phyloP scores from a whole-genome alignment of 2,113 vertebrate species.

The Lycaon pictus region DNA sequence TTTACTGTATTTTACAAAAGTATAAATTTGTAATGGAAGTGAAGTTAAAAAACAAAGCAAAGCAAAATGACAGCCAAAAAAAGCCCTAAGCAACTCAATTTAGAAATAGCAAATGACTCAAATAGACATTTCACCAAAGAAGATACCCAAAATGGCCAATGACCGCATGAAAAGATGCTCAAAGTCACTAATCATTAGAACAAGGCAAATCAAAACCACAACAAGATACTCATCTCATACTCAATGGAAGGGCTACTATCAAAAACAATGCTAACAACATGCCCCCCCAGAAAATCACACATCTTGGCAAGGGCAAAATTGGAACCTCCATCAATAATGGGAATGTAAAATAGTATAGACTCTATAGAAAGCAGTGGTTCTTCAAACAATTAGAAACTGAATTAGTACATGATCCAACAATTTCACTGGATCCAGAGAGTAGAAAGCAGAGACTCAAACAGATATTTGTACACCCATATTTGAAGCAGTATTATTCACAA shows the following conservation, averaged over 20 bases:
- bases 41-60: background rate
- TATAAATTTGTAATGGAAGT: background rate
- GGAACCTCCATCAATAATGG: background rate
- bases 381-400: background rate
- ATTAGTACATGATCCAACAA: background rate
- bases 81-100: background rate
- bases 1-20: background rate
- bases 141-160: background rate
- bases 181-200: background rate
- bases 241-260: background rate
- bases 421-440: background rate
- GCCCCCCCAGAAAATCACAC: background rate
- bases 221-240: background rate
- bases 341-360: background rate
- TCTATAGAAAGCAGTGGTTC: background rate
- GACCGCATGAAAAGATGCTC: background rate
- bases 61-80: background rate
- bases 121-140: conserved; percentile 6
- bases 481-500: background rate
- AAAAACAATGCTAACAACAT: background rate
- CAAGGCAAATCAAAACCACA: background rate
- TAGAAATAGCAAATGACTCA: conserved; percentile 3
- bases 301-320: background rate
- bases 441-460: background rate
- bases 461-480: background rate